Base-by-base conservation (phyloP, 2,888 invertebrate genomes). In the Tortrix viridana region DNA sequence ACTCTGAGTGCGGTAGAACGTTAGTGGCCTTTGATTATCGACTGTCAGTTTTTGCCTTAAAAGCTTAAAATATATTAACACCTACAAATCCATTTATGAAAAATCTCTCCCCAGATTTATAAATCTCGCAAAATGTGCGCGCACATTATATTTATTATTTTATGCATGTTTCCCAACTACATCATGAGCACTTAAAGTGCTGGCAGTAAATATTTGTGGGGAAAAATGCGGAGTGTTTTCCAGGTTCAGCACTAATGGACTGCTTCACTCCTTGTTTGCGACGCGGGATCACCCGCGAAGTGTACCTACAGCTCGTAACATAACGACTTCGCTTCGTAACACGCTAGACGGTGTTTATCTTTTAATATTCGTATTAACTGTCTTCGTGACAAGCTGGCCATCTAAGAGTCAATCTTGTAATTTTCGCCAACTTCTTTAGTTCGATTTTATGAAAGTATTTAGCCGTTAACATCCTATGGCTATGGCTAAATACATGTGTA, bases 181-280 rank as follows among this genome's bases (percentile, higher is more conserved):
- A 55, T 49, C 54, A 65, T 60, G 48, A 65, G 46, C 62, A 57
- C 62, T 63, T 66, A 57, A 62, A 62, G 50, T 52, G 62, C 58
- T 54, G 54, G 49, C 47, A 54, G 66, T 64, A 64, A 64, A 64
- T 66, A 60, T 64, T 65, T 65, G 60, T 57, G 47, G 48, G 48
- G 55, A 61, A 61, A 67, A 65, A 69, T 71, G 69, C 67, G 67
- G 66, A 69, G 68, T 71, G 71, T 77, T 81, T 77, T 71, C 76
- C 71, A 76, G 75, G 74, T 75, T 79, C 69, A 67, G 66, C 75
- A 69, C 76, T 83, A 85, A 83, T 85, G 82, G 82, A 81, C 78
- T 75, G 74, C 73, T 74, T 77, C 78, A 74, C 79, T 72, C 70
- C 78, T 77, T 82, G 80, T 83, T 83, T 81, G 76, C 67, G 69